Evolutionary conservation across 2,113 vertebrate genomes (phyloP).

Genomic region (Neolamprologus fasciatus): DNA sequence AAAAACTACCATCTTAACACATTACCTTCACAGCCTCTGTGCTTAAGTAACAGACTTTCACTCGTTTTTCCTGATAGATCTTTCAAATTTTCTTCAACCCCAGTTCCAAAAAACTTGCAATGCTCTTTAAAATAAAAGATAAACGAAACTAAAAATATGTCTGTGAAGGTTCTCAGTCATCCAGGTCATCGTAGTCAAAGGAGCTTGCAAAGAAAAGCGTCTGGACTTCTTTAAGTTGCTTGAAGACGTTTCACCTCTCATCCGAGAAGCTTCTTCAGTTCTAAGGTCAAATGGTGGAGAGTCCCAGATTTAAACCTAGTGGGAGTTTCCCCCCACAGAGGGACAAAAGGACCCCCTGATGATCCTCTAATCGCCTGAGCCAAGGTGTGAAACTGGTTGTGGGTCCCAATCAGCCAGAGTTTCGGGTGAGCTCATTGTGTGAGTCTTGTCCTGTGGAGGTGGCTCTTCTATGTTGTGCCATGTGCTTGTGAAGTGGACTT

Average conservation of each 20-base stretch:
- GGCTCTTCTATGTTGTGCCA: too few relatives aligned
- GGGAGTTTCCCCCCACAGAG: fast-evolving
- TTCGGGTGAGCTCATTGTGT: fast-evolving
- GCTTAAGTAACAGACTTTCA: neutral
- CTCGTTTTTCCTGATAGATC: neutral
- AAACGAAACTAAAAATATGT: fast-evolving
- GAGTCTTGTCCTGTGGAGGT: too few relatives aligned
- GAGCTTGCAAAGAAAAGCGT: neutral
- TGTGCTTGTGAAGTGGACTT: too few relatives aligned
- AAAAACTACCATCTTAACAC: neutral
- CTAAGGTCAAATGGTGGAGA: neutral
- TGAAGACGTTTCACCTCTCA: neutral
- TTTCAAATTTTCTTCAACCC: neutral
- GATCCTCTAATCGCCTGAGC: too few relatives aligned
- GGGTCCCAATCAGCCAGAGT: fast-evolving
- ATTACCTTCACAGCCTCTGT: neutral
- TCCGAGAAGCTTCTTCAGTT: neutral
- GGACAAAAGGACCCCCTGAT: too few relatives aligned
- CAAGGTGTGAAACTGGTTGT: too few relatives aligned
- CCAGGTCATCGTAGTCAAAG: neutral
- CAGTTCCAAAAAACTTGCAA: neutral
- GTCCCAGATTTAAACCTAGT: fast-evolving
- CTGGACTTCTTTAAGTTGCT: fast-evolving
- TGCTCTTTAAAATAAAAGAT: neutral
- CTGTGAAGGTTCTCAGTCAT: neutral